phyloP scores from a whole-genome alignment of 1,140 invertebrate species.

The Thereuonema tuberculata region DNA sequence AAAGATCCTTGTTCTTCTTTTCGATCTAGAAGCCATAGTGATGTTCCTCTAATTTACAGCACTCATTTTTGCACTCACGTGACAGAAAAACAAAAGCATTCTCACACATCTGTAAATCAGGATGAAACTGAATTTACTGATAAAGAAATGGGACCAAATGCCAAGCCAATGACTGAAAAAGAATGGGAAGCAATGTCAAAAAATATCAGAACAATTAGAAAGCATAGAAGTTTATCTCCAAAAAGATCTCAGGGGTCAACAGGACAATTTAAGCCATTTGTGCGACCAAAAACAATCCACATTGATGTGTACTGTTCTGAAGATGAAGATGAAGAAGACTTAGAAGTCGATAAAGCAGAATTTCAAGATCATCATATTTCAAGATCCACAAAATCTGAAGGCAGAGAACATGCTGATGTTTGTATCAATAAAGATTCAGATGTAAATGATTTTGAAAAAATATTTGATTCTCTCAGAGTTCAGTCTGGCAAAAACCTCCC shows the following conservation, averaged over 20 bases:
- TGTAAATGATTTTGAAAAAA: background rate
- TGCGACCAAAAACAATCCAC: constrained; percentile 52
- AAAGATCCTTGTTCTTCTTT: background rate
- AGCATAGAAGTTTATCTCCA: too few species aligned
- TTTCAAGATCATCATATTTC: too few species aligned
- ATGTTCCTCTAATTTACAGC: constrained; percentile 19
- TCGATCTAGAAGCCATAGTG: background rate
- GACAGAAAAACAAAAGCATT: constrained; percentile 21
- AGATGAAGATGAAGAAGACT: constrained; percentile 2
- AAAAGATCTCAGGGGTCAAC: too few species aligned
- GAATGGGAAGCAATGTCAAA: too few species aligned
- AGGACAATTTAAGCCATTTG: too few species aligned
- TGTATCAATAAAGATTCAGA: background rate
- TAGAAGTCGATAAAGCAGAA: constrained; percentile 15
- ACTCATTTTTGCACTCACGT: constrained; percentile 34
- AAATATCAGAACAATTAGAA: too few species aligned
- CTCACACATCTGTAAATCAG: background rate
- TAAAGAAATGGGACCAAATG: background rate
- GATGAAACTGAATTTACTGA: background rate
- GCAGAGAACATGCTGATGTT: background rate
- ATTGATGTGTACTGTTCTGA: constrained; percentile 53
- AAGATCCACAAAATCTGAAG: background rate
- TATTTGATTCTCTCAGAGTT: background rate
- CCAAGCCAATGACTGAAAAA: background rate
- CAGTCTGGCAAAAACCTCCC: background rate